phyloP scores from a whole-genome alignment of 2,888 invertebrate species.

The Macrosoma leucophasiata region DNA sequence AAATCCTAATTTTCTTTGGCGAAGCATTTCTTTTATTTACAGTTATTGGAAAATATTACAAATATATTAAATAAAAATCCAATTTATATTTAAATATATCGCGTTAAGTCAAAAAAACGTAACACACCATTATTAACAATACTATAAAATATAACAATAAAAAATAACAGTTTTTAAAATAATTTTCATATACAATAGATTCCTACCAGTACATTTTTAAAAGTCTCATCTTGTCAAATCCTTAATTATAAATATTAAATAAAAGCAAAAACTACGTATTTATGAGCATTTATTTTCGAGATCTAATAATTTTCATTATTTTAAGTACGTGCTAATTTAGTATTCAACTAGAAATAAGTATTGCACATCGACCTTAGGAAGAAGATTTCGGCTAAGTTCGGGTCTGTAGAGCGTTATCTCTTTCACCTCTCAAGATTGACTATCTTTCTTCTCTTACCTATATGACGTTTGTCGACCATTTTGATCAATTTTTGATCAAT shows the following conservation, averaged over 20 bases:
- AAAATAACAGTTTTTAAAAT: conserved; percentile 29
- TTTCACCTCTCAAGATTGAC: too few species aligned
- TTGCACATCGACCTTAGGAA: too few species aligned
- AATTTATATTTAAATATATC: conserved; percentile 6
- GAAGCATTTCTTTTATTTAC: conserved; percentile 57
- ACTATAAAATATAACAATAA: conserved; percentile 10
- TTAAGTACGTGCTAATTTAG: too few species aligned
- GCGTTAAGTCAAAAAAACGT: conserved; percentile 8
- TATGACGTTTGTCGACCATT: too few species aligned
- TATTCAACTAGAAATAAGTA: too few species aligned
- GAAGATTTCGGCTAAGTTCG: too few species aligned
- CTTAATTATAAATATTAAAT: conserved; percentile 20
- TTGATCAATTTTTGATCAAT: too few species aligned
- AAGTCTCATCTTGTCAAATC: conserved; percentile 32
- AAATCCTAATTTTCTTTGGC: conserved; percentile 57
- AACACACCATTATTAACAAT: conserved; percentile 8
- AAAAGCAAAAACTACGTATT: too few species aligned
- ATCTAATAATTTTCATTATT: too few species aligned
- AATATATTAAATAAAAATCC: conserved; percentile 6
- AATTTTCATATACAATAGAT: conserved; percentile 26
- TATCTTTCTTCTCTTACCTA: too few species aligned
- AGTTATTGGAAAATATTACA: conserved; percentile 25
- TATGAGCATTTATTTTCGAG: conserved; percentile 20
- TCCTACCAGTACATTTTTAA: conserved; percentile 21
- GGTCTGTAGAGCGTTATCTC: too few species aligned